Conservation (phyloP, 1,140 invertebrate species). For the Eriocheir sinensis region DNA sequence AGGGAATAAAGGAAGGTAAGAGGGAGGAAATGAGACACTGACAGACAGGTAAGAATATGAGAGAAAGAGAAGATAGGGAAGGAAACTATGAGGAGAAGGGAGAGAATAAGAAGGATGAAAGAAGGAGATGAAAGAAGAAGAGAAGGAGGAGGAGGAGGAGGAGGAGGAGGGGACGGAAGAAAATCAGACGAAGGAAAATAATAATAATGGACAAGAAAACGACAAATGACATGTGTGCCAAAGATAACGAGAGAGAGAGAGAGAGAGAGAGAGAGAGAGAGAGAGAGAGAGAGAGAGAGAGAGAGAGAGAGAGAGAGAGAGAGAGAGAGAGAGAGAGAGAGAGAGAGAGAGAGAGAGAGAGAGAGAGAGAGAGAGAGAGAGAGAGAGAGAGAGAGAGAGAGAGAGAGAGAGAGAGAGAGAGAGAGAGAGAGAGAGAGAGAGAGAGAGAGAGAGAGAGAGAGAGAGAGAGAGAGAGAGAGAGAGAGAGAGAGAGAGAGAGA, state of each 20-base stretch:
- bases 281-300: neutral
- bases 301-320: neutral
- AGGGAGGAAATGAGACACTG: too few species aligned
- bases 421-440: neutral
- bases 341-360: neutral
- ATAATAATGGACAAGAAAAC: too few species aligned
- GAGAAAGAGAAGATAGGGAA: neutral
- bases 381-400: neutral
- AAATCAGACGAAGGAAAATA: too few species aligned
- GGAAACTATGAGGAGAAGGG: neutral
- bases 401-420: neutral
- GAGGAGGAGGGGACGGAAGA: too few species aligned
- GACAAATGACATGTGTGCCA: too few species aligned
- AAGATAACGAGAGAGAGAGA: too few species aligned
- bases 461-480: neutral
- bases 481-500: neutral
- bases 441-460: neutral
- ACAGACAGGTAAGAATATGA: too few species aligned
- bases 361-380: neutral
- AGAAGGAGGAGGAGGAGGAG: too few species aligned
- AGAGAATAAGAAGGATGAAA: neutral
- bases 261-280: too few species aligned
- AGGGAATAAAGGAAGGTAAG: too few species aligned
- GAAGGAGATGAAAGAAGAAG: too few species aligned
- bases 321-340: neutral